phyloP scores from a whole-genome alignment of 2,888 invertebrate species.

The Monoplex corrugatus region DNA sequence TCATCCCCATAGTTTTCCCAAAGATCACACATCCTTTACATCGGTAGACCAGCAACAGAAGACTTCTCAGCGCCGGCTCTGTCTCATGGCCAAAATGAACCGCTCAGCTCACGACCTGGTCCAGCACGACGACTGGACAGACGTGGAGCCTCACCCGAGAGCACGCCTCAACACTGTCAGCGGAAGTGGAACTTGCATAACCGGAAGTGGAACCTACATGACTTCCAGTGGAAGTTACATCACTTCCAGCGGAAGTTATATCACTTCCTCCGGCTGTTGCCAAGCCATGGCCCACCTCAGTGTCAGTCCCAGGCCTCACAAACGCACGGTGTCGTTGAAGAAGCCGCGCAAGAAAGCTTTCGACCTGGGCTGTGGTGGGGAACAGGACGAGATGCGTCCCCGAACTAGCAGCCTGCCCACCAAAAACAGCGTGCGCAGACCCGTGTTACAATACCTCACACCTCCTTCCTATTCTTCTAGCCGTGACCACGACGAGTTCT shows the following conservation, averaged over 20 bases:
- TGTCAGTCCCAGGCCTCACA: slow-evolving; percentile 61
- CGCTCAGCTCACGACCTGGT: background rate
- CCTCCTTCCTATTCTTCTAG: slow-evolving; percentile 57
- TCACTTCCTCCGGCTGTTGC: background rate
- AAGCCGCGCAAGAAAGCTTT: slow-evolving; percentile 63
- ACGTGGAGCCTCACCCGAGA: background rate
- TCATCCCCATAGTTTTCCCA: background rate
- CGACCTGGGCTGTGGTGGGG: slow-evolving; percentile 61
- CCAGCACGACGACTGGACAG: background rate
- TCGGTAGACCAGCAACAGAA: background rate
- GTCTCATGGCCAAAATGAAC: background rate
- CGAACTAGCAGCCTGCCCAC: slow-evolving; percentile 78
- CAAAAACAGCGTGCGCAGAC: slow-evolving; percentile 67
- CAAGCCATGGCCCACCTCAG: slow-evolving; percentile 52
- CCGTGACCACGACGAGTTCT: slow-evolving; percentile 59
- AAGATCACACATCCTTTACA: background rate
- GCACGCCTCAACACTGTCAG: background rate
- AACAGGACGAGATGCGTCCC: slow-evolving; percentile 72
- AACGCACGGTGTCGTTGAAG: slow-evolving; percentile 70
- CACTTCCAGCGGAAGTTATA: background rate
- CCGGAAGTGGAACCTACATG: background rate
- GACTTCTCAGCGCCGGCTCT: background rate
- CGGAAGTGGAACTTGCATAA: background rate
- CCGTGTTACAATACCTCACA: slow-evolving; percentile 62
- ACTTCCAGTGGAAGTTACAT: background rate